Evolutionary conservation across 2,888 invertebrate species (phyloP), one percentile per base, ranked within the genome.

Genomic region (Unio pictorum): DNA sequence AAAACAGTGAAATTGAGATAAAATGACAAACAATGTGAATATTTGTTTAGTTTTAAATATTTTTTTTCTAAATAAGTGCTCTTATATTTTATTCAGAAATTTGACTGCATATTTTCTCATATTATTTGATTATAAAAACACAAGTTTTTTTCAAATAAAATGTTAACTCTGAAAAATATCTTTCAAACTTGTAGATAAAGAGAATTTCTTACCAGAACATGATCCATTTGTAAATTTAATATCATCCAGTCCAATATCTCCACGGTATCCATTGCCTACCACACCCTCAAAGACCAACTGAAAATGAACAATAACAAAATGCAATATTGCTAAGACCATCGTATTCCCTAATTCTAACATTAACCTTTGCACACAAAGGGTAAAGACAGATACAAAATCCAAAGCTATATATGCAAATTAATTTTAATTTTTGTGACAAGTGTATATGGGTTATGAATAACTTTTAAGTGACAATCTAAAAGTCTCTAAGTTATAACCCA

Each of bases 181-280:
- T 30, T 61, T 20, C 15, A 63, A 55, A 2, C n/a, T 7, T 17
- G 28, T 4, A 11, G 2, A 54, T 34, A 45, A 23, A 23, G 23
- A 45, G 45, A 45, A 45, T 45, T 30, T 64, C 67, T 71, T 57
- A 81, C 79, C 74, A 72, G 74, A 72, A 61, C 84, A 84, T 17
- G 77, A 61, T 55, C 78, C 80, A 61, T 76, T 61, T 15, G 60
- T 59, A 7, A 84, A 64, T 3, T 62, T 34, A 7, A 85, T 72
- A 67, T 85, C 85, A 77, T 85, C 85, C 11, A 85, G 56, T 18
- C 79, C 84, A 28, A 84, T 79, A 63, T 82, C 82, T 20, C 83
- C 83, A 23, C 28, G 61, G 61, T 30, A 70, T 26, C 74, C 74
- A 59, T 72, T 74, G 20, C 80, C 81, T n/a, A 76, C 67, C 4